Conservation (phyloP, 2,797 vertebrate genomes). For the Amazona finschi region DNA sequence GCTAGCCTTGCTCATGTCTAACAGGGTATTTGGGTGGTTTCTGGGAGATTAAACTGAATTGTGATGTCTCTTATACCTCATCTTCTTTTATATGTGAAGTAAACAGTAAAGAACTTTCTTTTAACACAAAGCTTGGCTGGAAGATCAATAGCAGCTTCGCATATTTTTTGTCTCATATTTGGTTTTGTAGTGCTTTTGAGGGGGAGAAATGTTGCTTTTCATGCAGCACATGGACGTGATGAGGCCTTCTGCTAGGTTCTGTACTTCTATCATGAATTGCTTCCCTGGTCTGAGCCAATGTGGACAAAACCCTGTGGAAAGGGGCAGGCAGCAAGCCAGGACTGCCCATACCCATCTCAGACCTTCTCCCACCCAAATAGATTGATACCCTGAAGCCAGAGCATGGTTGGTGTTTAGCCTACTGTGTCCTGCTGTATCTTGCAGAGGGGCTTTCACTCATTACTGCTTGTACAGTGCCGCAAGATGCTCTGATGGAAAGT, state of each 20-base stretch:
- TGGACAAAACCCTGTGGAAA: neutral
- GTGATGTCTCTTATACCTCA: neutral
- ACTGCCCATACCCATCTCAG: neutral
- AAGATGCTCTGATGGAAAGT: neutral
- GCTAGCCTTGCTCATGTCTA: neutral
- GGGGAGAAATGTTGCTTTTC: neutral
- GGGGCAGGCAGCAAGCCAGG: neutral
- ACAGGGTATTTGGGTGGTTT: neutral
- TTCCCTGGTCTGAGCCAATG: neutral
- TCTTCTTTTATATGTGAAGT: slow-evolving; percentile 25
- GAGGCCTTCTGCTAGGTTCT: neutral
- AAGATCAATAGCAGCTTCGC: slow-evolving; percentile 64
- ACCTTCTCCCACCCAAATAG: neutral
- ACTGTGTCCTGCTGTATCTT: neutral
- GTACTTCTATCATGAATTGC: neutral
- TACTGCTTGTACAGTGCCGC: neutral
- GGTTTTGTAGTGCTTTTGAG: slow-evolving; percentile 19
- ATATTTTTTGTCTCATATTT: slow-evolving; percentile 51
- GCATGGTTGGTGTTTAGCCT: neutral
- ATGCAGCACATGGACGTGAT: neutral
- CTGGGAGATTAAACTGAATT: neutral
- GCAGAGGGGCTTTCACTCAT: neutral
- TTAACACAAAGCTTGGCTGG: neutral
- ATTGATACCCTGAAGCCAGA: neutral
- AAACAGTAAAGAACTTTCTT: neutral